Evolutionary conservation across 2,797 vertebrate species (phyloP).

Genomic region (Channa striata): DNA sequence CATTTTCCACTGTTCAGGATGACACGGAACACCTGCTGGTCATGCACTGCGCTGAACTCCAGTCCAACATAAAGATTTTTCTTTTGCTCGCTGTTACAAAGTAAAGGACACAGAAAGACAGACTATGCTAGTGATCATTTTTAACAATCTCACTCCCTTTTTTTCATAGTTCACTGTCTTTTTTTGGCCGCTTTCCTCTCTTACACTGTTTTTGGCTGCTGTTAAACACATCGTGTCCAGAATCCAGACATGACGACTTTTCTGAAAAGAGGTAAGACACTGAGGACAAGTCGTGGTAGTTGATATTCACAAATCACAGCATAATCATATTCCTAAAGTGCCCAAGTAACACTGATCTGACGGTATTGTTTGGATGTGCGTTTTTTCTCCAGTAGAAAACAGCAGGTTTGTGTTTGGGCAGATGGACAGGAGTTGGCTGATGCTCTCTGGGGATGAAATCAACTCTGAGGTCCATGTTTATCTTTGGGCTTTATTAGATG

Average conservation of each 20-base stretch:
- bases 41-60: conserved; percentile 47
- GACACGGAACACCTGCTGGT: conserved; percentile 77
- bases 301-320: conserved; percentile 53
- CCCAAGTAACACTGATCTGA: conserved; percentile 49
- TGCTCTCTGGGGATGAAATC: conserved; percentile 84
- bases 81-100: conserved; percentile 58
- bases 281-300: conserved; percentile 36
- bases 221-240: conserved; percentile 34
- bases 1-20: conserved; percentile 70
- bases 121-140: conserved; percentile 47
- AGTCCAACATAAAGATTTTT: conserved; percentile 67
- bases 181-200: conserved; percentile 19
- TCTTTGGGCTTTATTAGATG: conserved; percentile 87
- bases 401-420: conserved; percentile 86
- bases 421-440: conserved; percentile 84
- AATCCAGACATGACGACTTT: conserved; percentile 49
- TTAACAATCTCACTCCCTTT: conserved; percentile 42
- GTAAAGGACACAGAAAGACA: conserved; percentile 60
- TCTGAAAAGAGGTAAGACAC: conserved; percentile 29
- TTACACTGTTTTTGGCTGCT: conserved; percentile 37
- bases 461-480: conserved; percentile 85
- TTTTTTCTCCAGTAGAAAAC: conserved; percentile 65
- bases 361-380: conserved; percentile 65
- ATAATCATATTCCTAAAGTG: conserved; percentile 58
- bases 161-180: conserved; percentile 2